phyloP scores from a whole-genome alignment of 2,888 invertebrate genomes.

The Tigriopus californicus region DNA sequence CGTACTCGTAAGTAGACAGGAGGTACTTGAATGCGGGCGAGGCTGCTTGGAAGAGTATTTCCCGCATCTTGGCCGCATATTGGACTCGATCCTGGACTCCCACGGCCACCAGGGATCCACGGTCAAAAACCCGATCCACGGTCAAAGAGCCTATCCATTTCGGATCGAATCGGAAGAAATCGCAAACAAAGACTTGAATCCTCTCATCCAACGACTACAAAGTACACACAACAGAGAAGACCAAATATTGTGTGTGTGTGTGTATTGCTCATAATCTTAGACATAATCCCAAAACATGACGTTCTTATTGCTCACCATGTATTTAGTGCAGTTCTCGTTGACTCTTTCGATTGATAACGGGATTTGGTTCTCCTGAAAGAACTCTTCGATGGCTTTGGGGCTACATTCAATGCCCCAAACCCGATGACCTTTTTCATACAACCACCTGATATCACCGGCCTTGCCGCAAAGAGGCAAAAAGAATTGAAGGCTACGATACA shows the following conservation, averaged over 20 bases:
- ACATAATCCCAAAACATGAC: too few relatives aligned
- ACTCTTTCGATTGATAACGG: too few relatives aligned
- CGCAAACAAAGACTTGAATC: background rate
- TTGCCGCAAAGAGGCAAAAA: conserved; percentile 3
- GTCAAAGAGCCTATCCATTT: background rate
- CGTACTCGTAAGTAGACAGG: background rate
- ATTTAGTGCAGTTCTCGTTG: too few relatives aligned
- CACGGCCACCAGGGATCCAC: background rate
- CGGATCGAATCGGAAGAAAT: background rate
- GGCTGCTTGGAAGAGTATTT: background rate
- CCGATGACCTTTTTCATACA: background rate
- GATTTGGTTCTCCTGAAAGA: too few relatives aligned
- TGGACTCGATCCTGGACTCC: background rate
- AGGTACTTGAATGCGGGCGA: background rate
- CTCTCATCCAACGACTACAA: background rate
- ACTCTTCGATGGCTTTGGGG: background rate
- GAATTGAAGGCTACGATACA: background rate
- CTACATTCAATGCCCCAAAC: background rate
- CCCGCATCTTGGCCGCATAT: background rate
- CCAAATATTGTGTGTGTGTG: too few relatives aligned
- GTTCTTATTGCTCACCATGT: too few relatives aligned
- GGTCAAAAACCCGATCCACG: background rate
- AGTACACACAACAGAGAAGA: too few relatives aligned
- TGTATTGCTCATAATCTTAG: too few relatives aligned
- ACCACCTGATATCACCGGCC: background rate